Evolutionary conservation across 2,797 vertebrate species (phyloP), one percentile per base, ranked within the genome.

Genomic region (Serranus cabrilla): DNA sequence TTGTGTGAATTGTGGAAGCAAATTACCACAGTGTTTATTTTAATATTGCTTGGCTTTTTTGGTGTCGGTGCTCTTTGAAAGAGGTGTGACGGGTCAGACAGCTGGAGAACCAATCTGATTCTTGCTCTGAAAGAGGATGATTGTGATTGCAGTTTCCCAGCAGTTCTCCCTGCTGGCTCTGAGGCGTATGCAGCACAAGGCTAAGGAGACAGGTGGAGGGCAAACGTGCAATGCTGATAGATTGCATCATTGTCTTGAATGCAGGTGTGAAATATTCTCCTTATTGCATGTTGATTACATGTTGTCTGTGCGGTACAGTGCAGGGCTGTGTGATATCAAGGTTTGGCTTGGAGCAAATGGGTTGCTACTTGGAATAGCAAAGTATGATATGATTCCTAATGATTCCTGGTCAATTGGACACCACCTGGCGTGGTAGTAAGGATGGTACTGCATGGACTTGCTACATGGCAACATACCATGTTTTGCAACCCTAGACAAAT

Each of bases 91-190:
- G 16, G 31, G 52, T 25, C 46, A 31, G 87, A 61, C 78, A 87
- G 72, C 77, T 67, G 78, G 58, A 54, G 58, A 60, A 55, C 46
- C 62, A 47, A 56, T 81, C 76, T 20, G 40, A 72, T 73, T 13
- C 54, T 8, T 18, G 52, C n/a, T 67, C 63, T 80, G 79, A 74
- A 68, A 83, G 63, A 47, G 79, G 72, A 77, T 82, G 78, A 85
- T 83, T 78, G 66, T 62, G 64, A 83, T 83, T 77, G 68, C 60
- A 42, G 71, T 43, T 75, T 58, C 37, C 40, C 80, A 46, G 71
- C 78, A 69, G 67, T 25, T 59, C 27, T 47, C 27, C 5, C 20
- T 34, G 72, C 52, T 40, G 39, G 55, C 68, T 65, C n/a, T 39
- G 61, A 37, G 49, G 51, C 7, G 2, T 21, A 18, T 46, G 67